phyloP scores from a whole-genome alignment of 2,888 invertebrate species.

The Dione vanillae region DNA sequence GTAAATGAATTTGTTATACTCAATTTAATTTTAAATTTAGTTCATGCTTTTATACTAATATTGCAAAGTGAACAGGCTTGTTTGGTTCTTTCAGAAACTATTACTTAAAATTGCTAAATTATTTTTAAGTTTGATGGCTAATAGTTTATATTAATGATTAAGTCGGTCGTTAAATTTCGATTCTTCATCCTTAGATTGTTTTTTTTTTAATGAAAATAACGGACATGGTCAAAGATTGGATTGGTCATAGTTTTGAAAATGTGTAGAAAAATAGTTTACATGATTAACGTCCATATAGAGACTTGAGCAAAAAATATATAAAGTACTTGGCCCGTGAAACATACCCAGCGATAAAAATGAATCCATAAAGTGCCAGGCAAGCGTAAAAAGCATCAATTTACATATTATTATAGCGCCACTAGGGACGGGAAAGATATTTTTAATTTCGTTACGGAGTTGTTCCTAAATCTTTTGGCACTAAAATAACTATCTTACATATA shows the following conservation, averaged over 20 bases:
- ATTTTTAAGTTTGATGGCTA: too few relatives aligned
- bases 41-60: too few relatives aligned
- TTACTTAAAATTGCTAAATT: too few relatives aligned
- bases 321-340: constrained; percentile 12
- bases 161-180: too few relatives aligned
- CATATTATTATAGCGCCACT: constrained; percentile 29
- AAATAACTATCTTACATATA: neutral
- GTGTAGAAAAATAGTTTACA: neutral
- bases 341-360: constrained; percentile 27
- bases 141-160: too few relatives aligned
- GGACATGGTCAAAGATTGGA: neutral
- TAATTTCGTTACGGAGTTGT: constrained; percentile 16
- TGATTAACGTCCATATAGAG: neutral
- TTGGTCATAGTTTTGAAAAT: neutral
- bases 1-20: too few relatives aligned
- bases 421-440: constrained; percentile 26
- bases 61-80: too few relatives aligned
- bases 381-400: constrained; percentile 39
- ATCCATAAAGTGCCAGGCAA: constrained; percentile 27
- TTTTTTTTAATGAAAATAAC: too few relatives aligned
- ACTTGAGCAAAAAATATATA: neutral
- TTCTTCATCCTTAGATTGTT: too few relatives aligned
- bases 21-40: too few relatives aligned
- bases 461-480: neutral
- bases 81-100: too few relatives aligned